Conservation (phyloP, 2,888 invertebrate species). For the Ptychoptera albimana region DNA sequence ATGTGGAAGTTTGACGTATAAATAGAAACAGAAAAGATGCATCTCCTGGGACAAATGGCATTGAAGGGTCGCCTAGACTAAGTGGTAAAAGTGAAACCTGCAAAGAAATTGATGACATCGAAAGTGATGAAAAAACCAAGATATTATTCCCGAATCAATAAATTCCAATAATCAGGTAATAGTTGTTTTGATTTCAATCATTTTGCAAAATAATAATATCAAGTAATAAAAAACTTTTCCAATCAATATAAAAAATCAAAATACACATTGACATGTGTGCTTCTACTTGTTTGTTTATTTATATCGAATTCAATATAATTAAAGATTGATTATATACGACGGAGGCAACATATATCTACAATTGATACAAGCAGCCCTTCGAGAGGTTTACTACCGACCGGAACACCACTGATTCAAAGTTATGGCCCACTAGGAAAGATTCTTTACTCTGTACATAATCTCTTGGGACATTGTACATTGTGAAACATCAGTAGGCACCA, state of each 20-base stretch:
- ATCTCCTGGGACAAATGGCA: constrained; percentile 23
- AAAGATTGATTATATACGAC: constrained; percentile 55
- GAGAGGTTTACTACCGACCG: constrained; percentile 39
- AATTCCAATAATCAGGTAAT: constrained; percentile 37
- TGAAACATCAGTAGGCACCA: constrained; percentile 19
- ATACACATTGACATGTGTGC: too few species aligned
- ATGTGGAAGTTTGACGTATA: constrained; percentile 42
- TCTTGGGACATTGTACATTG: constrained; percentile 57
- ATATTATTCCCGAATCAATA: constrained; percentile 73
- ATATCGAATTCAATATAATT: not conserved
- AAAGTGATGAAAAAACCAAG: constrained; percentile 77
- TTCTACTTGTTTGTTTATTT: too few species aligned
- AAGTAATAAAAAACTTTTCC: not conserved
- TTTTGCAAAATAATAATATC: too few species aligned
- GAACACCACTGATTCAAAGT: constrained; percentile 25
- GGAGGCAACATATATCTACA: constrained; percentile 68
- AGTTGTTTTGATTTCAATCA: too few species aligned
- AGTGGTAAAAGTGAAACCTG: constrained; percentile 28
- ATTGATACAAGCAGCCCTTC: constrained; percentile 58
- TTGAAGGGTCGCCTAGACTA: constrained; percentile 28
- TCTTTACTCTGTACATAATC: constrained; percentile 32
- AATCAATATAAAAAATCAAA: too few species aligned
- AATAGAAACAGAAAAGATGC: constrained; percentile 28
- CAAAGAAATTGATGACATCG: constrained; percentile 39
- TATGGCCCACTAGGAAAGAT: constrained; percentile 27